Evolutionary conservation across 2,113 vertebrate species (phyloP).

Genomic region (Barnardius zonarius): DNA sequence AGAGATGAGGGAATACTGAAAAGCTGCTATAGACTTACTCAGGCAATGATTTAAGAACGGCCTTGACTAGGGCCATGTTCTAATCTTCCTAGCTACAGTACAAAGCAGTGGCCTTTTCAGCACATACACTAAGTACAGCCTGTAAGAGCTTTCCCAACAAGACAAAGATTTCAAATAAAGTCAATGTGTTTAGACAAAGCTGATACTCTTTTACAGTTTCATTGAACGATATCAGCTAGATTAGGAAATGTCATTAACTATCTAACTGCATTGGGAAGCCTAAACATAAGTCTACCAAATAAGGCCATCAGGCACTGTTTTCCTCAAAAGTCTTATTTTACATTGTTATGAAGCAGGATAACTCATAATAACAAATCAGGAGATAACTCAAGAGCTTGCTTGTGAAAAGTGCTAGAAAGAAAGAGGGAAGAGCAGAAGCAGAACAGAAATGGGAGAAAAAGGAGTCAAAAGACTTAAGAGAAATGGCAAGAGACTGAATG

Average conservation of each 20-base stretch:
- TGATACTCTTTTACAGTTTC: neutral
- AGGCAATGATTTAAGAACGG: neutral
- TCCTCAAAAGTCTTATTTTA: neutral
- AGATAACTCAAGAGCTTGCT: neutral
- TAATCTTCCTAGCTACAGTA: neutral
- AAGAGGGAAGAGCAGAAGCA: neutral
- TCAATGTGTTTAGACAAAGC: neutral
- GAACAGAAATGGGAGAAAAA: neutral
- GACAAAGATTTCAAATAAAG: neutral
- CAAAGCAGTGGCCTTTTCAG: neutral
- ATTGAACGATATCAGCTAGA: neutral
- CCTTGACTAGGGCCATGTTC: neutral
- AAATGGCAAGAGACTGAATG: neutral
- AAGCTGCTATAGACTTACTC: neutral
- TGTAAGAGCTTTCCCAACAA: neutral
- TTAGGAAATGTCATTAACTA: neutral
- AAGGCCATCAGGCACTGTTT: neutral
- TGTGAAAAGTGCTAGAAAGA: neutral
- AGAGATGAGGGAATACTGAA: neutral
- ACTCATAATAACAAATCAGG: neutral
- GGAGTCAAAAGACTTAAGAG: neutral
- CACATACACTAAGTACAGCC: rapidly evolving
- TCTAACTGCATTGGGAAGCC: neutral
- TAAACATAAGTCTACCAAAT: neutral
- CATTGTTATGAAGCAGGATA: neutral